Evolutionary conservation across 1,140 invertebrate genomes (phyloP), one percentile per base, ranked within the genome.

Genomic region (Plodia interpunctella): DNA sequence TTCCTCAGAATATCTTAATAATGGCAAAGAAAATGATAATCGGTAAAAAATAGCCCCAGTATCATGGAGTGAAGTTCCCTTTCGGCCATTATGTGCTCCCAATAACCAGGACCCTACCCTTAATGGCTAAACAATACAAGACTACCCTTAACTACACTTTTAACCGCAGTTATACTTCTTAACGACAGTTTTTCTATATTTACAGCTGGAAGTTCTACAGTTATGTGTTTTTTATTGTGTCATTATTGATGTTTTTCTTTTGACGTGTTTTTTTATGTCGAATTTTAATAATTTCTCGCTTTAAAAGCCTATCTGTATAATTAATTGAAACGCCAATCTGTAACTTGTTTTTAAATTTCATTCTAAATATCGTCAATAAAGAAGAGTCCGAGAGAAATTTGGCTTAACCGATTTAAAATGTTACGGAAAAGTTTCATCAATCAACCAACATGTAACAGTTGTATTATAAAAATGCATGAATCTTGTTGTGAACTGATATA

Each of bases 161-260:
- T 44, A 44, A 44, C 38, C 38, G n/a, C 13, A 44, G 38, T 44
- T 44, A 15, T 17, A 17, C 13, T 44, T n/a, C 38, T 44, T 44
- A 44, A 44, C 38, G 38, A 44, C 38, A 44, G 13, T 44, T 35
- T 44, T 44, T 44, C 15, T 44, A 44, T 44, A 32, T 8, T 6
- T 4, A 32, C 30, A 44, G 38, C 4, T 32, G 30, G 11, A 15
- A 44, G 32, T 15, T 44, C 3, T 44, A 5, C 13, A 15, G 13
- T 44, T 44, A 44, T 44, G 38, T 44, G 38, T 44, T 44, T 44
- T 32, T 44, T 44, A 44, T 44, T 44, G 32, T 11, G 38, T 44
- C 15, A 15, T 44, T 44, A n/a, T 44, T 44, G 1, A 44, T 44
- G 38, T 44, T 44, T 44, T 44, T 15, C 15, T 6, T 44, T 3